Percentiles rank a stretch among this genome's conserved stretches.
phyloP scores from a whole-genome alignment of 2,797 vertebrate genomes.

The Phataginus tricuspis region DNA sequence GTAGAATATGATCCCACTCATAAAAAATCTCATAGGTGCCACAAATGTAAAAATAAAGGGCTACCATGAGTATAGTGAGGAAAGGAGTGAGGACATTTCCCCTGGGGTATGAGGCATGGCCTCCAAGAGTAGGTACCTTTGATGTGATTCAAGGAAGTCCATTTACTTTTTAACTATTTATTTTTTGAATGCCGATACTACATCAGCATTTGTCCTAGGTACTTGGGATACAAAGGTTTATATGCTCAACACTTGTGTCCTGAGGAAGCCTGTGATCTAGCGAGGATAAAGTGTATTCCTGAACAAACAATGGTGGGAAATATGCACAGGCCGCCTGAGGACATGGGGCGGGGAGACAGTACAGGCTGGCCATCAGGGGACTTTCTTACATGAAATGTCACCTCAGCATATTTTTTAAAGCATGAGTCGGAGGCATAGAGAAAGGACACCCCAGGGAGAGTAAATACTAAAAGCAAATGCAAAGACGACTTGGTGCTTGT shows the following conservation, averaged over 20 bases:
- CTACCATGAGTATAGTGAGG: accelerated
- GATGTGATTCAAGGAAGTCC: not conserved
- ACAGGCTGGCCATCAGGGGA: too few relatives aligned
- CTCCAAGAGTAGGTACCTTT: not conserved
- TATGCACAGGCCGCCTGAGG: not conserved
- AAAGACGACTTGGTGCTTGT: accelerated
- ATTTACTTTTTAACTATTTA: not conserved
- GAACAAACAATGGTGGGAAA: not conserved
- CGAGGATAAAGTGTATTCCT: not conserved
- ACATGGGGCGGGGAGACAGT: too few relatives aligned
- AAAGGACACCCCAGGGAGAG: too few relatives aligned
- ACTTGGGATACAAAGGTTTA: not conserved
- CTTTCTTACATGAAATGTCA: not conserved
- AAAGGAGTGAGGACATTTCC: accelerated
- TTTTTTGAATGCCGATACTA: not conserved
- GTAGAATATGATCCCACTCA: not conserved
- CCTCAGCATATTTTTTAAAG: not conserved
- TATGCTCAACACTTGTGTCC: not conserved
- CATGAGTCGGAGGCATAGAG: accelerated
- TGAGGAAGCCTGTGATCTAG: not conserved
- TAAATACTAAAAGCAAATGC: not conserved
- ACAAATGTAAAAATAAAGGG: not conserved
- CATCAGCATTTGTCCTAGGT: not conserved
- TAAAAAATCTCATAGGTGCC: not conserved
- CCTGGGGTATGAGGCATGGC: accelerated